Base-by-base conservation (phyloP, 2,113 vertebrate genomes). In the Eurypyga helias region DNA sequence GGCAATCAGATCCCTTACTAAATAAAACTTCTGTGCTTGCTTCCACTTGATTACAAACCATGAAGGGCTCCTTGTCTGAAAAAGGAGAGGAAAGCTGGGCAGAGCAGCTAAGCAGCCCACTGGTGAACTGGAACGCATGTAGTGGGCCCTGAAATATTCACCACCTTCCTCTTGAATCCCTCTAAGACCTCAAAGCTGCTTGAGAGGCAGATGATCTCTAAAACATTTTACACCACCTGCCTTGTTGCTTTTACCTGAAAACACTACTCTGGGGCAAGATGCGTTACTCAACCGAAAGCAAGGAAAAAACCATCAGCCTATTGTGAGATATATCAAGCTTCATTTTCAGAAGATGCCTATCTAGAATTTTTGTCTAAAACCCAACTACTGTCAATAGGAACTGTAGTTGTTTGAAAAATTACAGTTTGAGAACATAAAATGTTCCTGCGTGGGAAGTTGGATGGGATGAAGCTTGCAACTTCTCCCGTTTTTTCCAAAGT, bases 91-190 rank as follows among this genome's bases (percentile, higher is more conserved):
- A 83, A 83, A 86, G 26, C 43, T 25, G 60, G 75, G 57, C 21
- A 79, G 85, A 85, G 73, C 38, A 62, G 23, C 7, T 18, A 83
- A 89, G 38, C 23, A 91, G 55, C 12, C n/a, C 18, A 1, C 23
- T 49, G 34, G 43, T 61, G n/a, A 84, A 70, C 13, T 1, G 3
- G 18, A 64, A 57, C 1, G 0, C 13, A 54, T 0, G 2, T 12
- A 62, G 29, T 10, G 7, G 70, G 33, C 43, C 43, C 51, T 28
- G 46, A 91, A 82, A 84, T 21, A 80, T 12, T 43, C 21, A 66
- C 18, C 54, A 85, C 26, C 2, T 13, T 79, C 28, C 48, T 45
- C 5, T 0, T 14, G 20, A 43, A 17, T 43, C 33, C 13, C 7
- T 36, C 54, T 34, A 61, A n/a, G 49, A 67, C 12, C 25, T 45